Base-by-base conservation (phyloP, 2,888 invertebrate genomes). In the Synergus japonicus region DNA sequence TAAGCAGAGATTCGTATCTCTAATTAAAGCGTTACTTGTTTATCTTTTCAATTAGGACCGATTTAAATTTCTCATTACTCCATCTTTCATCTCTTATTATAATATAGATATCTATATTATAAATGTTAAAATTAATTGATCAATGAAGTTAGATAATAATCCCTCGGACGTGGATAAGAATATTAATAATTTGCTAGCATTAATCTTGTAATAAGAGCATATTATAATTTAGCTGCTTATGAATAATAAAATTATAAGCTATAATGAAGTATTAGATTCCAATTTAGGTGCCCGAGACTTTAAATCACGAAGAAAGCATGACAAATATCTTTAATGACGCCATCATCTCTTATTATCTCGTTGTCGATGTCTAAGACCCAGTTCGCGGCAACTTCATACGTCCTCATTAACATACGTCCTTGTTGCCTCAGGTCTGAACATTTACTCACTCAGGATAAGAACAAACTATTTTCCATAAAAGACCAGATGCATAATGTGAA, bases 301-400 rank as follows among this genome's bases (percentile, higher is more conserved):
- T 73, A n/a, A 54, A 73, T 73, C 54, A 54, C 54, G n/a, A 73
- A 73, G 73, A 54, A 73, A 73, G 54, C 54, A 73, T 73, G 54
- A 73, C 54, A 37, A 73, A 73, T 73, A 54, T n/a, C 46, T 54
- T 18, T 54, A 73, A 73, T 73, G 73, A 54, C 73, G 73, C 73
- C 54, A 73, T 54, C 73, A 73, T 41, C 73, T 69, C 69, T 69
- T 49, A 49, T 69, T 41, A 41, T 73, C 49, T 73, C 54, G 37
- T 54, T 49, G 49, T 73, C 54, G 54, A 58, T 54, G 73, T 41
- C 73, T 73, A 18, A 73, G 54, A 37, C 54, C 73, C 41, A 54
- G 49, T 73, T 54, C 37, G 73, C 73, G 73, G 73, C 73, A 41
- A 73, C 73, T 73, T 73, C 73, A 54, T 73, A 73, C 54, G 73